These are phyloP conservation scores for Austrolebias charrua DNA, from an alignment of 2,797 vertebrate genomes.

Conservation along the genomic window DNA sequence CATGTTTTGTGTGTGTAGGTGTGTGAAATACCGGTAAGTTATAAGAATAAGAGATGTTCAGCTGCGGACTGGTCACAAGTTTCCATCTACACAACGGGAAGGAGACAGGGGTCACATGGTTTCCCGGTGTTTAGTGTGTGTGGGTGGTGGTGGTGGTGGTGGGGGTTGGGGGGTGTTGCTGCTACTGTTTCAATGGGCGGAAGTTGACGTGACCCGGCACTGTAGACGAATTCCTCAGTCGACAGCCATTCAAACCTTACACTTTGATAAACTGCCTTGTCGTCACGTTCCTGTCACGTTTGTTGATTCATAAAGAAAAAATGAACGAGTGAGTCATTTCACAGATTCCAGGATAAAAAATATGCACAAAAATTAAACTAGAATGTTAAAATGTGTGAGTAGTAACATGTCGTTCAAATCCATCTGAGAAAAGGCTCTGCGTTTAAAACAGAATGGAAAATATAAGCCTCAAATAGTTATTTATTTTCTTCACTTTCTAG, in stretches of 20 bases:
- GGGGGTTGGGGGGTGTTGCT: slow-evolving; percentile 30
- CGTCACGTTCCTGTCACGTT: neutral
- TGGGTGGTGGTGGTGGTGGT: slow-evolving; percentile 19
- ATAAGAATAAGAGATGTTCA: slow-evolving; percentile 16
- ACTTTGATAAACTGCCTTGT: neutral
- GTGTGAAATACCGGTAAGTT: neutral
- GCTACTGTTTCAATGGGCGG: slow-evolving; percentile 83
- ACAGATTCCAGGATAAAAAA: slow-evolving; percentile 2
- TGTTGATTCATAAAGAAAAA: slow-evolving; percentile 12
- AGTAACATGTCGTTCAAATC: too few relatives aligned
- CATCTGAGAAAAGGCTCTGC: too few relatives aligned
- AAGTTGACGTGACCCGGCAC: slow-evolving; percentile 60
- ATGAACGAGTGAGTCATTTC: slow-evolving; percentile 13
- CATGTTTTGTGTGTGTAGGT: neutral
- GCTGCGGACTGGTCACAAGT: slow-evolving; percentile 53
- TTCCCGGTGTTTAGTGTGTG: slow-evolving; percentile 17
- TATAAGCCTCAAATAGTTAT: too few relatives aligned
- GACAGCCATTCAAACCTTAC: slow-evolving; percentile 7
- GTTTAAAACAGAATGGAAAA: too few relatives aligned
- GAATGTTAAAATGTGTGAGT: too few relatives aligned
- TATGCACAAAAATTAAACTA: too few relatives aligned
- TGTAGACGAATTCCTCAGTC: slow-evolving; percentile 48
- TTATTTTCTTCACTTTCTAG: too few relatives aligned
- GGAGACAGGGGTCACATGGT: slow-evolving; percentile 48
- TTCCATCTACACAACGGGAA: slow-evolving; percentile 72